A percentile compares a stretch with the other conserved stretches of the same genome.
Conservation (phyloP, 2,113 vertebrate genomes). For the Pelecanus crispus region DNA sequence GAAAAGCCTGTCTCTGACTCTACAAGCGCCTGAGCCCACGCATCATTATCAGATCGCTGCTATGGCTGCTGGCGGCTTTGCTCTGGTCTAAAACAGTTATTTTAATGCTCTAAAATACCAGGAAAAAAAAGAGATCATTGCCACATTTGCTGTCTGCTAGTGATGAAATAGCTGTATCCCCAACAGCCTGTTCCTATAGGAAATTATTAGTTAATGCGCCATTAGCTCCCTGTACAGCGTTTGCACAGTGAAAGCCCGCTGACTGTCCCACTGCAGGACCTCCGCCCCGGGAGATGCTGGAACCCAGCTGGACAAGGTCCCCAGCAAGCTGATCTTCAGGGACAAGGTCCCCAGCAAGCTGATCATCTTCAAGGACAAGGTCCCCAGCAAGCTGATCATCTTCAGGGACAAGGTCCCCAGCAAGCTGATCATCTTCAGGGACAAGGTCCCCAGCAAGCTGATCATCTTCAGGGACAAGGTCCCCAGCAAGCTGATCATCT, state of each 20-base stretch:
- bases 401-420: background rate
- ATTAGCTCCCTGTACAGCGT: background rate
- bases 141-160: background rate
- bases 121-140: background rate
- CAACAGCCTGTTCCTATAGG: too few species aligned
- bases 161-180: background rate
- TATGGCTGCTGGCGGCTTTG: background rate
- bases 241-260: background rate
- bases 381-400: background rate
- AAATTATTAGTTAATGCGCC: rapidly evolving
- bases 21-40: background rate
- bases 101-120: background rate
- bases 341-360: background rate
- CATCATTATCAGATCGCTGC: background rate
- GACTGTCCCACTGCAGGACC: background rate
- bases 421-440: background rate
- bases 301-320: background rate
- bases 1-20: background rate
- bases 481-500: background rate
- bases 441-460: background rate
- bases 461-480: background rate
- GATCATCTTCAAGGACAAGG: background rate
- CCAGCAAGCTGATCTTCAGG: background rate
- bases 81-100: background rate
- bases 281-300: background rate